These are phyloP conservation scores for Balearica regulorum DNA, from an alignment of 2,797 vertebrate species.

Conservation along the genomic window DNA sequence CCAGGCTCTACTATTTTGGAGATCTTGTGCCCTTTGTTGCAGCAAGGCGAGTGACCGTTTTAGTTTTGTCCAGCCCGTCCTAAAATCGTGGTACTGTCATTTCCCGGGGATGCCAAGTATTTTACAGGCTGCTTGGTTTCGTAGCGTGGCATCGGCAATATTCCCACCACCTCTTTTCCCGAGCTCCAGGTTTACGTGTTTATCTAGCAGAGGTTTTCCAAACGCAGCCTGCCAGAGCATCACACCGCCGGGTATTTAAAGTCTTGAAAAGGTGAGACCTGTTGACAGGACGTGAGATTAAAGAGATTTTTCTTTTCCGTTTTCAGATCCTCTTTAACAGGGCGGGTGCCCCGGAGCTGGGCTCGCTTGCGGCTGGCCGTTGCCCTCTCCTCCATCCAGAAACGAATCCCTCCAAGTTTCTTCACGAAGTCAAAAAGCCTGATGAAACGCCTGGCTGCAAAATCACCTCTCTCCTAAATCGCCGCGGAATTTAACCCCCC, in stretches of 20 bases:
- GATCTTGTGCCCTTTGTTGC: not conserved
- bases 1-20: not conserved
- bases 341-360: not conserved
- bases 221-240: not conserved
- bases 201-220: not conserved
- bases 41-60: not conserved
- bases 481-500: not conserved
- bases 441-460: not conserved
- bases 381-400: not conserved
- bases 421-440: not conserved
- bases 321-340: not conserved
- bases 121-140: not conserved
- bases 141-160: not conserved
- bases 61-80: not conserved
- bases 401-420: constrained; percentile 15
- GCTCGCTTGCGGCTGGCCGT: not conserved
- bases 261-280: constrained; percentile 15
- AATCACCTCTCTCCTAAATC: not conserved
- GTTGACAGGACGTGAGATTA: not conserved
- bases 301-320: not conserved
- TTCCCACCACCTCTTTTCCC: not conserved
- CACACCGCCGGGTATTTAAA: not conserved
- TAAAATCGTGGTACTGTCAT: not conserved
- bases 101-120: not conserved
- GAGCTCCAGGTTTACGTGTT: not conserved